phyloP scores from a whole-genome alignment of 2,797 vertebrate genomes.

The Macropus fuliginosus region DNA sequence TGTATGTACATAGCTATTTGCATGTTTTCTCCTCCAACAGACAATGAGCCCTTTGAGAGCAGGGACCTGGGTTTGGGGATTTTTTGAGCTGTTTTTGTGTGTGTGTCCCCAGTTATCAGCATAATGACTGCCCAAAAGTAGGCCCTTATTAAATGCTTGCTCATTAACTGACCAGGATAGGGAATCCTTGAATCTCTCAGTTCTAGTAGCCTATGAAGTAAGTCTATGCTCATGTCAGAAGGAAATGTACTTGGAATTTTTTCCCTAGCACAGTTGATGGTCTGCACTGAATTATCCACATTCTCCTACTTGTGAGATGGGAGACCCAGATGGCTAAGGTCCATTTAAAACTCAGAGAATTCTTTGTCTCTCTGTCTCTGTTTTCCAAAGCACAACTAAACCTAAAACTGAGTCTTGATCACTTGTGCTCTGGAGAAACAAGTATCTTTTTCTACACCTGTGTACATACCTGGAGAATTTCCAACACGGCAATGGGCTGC shows the following conservation, averaged over 20 bases:
- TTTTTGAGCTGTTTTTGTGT: neutral
- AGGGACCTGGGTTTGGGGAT: neutral
- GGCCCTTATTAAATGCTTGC: neutral
- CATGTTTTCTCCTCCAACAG: neutral
- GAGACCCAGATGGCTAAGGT: neutral
- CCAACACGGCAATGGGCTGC: constrained; percentile 91
- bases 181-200: neutral
- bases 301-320: neutral
- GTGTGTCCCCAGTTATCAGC: neutral
- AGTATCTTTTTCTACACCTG: neutral
- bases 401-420: neutral
- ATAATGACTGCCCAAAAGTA: neutral
- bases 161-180: neutral
- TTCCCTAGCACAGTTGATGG: neutral
- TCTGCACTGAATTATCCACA: neutral
- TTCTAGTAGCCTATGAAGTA: neutral
- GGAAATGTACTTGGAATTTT: neutral
- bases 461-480: constrained; percentile 91
- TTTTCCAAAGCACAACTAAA: neutral
- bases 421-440: neutral
- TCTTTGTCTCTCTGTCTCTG: neutral
- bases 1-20: neutral
- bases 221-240: neutral
- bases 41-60: neutral
- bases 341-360: neutral